These are phyloP conservation scores for Coilia nasus DNA, from an alignment of 2,797 vertebrate genomes.

Conservation along the genomic window DNA sequence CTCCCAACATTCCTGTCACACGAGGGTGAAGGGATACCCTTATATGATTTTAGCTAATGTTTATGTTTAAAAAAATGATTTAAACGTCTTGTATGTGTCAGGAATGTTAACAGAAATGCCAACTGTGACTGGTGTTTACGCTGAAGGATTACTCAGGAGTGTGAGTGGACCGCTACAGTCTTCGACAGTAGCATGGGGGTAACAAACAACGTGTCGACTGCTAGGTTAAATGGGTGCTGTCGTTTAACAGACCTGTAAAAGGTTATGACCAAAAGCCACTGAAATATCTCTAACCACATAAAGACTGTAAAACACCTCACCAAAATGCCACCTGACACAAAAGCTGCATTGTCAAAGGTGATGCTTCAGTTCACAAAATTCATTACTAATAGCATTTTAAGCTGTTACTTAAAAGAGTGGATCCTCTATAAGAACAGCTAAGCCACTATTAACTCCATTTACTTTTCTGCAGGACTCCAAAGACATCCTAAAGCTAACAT, in stretches of 20 bases:
- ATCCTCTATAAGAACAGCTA: background rate
- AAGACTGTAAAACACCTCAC: background rate
- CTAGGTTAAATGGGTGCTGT: background rate
- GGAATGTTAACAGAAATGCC: background rate
- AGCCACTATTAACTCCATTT: background rate
- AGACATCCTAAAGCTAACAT: background rate
- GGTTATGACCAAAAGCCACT: background rate
- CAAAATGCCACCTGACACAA: slow-evolving; percentile 7
- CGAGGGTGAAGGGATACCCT: no score
- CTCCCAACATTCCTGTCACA: no score
- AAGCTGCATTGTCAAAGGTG: background rate
- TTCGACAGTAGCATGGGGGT: background rate
- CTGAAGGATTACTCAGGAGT: background rate
- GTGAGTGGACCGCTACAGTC: background rate
- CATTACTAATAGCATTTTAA: no score
- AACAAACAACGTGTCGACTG: background rate
- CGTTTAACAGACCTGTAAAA: background rate
- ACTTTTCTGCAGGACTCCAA: background rate
- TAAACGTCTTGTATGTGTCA: background rate
- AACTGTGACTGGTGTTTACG: background rate
- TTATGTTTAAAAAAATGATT: no score
- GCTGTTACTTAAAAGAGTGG: no score
- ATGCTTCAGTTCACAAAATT: no score
- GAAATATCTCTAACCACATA: background rate
- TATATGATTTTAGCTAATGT: no score